These are phyloP conservation scores for Microtus richardsoni DNA, from an alignment of 2,113 vertebrate genomes.

Conservation along the genomic window DNA sequence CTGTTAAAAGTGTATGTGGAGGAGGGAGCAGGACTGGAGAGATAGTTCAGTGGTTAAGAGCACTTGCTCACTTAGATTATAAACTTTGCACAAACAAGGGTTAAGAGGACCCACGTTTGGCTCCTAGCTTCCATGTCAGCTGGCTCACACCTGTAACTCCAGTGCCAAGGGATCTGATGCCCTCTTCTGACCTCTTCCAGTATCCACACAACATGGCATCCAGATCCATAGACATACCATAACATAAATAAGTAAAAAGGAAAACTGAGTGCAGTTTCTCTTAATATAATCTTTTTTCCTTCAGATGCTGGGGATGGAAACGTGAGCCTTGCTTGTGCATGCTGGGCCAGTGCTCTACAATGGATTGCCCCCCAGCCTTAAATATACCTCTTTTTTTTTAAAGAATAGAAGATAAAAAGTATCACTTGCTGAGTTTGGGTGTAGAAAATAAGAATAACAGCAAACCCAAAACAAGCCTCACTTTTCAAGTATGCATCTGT, in stretches of 20 bases:
- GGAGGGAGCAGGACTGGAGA: not conserved
- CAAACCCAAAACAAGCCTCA: not conserved
- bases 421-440: not conserved
- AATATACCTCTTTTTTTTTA: not conserved
- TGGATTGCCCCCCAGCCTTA: not conserved
- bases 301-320: not conserved
- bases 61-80: not conserved
- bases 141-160: not conserved
- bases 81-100: not conserved
- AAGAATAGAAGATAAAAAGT: not conserved
- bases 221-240: not conserved
- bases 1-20: not conserved
- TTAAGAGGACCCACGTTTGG: not conserved
- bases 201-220: not conserved
- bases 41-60: not conserved
- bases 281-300: not conserved
- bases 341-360: not conserved
- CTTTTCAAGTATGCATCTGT: not conserved
- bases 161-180: not conserved
- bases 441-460: not conserved
- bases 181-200: not conserved
- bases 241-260: not conserved
- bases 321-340: too few relatives aligned
- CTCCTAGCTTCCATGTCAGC: not conserved
- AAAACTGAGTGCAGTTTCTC: not conserved